phyloP scores from a whole-genome alignment of 2,797 vertebrate species.

The Periophthalmus magnuspinnatus region DNA sequence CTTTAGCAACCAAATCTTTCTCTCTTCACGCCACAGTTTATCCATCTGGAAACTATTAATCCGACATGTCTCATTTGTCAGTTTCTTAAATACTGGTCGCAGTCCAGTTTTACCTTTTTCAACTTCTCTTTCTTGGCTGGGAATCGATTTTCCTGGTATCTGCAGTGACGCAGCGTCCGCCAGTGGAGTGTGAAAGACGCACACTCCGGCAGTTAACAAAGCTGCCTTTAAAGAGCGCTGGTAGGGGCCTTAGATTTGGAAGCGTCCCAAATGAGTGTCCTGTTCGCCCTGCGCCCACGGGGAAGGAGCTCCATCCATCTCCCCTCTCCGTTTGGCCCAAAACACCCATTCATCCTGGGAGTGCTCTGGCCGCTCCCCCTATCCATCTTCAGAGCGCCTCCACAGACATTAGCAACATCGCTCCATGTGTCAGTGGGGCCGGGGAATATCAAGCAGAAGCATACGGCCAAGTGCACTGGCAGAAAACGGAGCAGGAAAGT shows the following conservation, averaged over 20 bases:
- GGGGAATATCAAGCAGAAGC: slow-evolving; percentile 19
- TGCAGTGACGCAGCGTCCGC: not conserved
- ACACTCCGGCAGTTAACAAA: no score
- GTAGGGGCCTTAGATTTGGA: not conserved
- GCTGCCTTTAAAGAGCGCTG: slow-evolving; percentile 3
- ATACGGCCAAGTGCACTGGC: not conserved
- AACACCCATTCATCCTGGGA: slow-evolving; percentile 46
- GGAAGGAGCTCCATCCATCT: slow-evolving; percentile 50
- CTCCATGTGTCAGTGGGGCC: slow-evolving; percentile 19
- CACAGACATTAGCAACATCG: slow-evolving; percentile 36
- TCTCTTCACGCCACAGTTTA: no score
- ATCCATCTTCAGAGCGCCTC: slow-evolving; percentile 42
- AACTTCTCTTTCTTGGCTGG: not conserved
- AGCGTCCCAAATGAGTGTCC: not conserved
- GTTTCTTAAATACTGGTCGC: no score
- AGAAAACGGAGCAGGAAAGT: not conserved
- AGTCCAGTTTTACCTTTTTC: not conserved
- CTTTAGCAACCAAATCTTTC: no score
- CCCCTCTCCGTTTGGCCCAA: slow-evolving; percentile 18
- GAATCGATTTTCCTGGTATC: not conserved
- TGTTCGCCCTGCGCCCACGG: slow-evolving; percentile 24
- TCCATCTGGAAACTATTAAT: no score
- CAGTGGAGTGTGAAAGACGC: slow-evolving; percentile 7
- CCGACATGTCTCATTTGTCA: no score
- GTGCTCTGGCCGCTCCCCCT: slow-evolving; percentile 23